These are phyloP conservation scores for Hylia prasina DNA, from an alignment of 2,113 vertebrate species.

Conservation along the genomic window DNA sequence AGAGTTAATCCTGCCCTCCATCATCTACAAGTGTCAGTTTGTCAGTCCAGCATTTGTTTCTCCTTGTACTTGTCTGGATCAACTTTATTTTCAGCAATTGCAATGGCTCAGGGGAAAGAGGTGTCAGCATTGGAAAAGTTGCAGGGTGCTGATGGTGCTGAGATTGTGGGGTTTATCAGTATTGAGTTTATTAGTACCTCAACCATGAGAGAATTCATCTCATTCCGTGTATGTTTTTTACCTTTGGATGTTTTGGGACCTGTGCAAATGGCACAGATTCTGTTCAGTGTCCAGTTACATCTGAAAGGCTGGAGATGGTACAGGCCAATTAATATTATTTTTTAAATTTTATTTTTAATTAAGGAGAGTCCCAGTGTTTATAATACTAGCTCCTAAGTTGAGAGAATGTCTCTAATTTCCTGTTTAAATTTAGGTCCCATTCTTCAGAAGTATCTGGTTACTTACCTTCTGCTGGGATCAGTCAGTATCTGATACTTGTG, in stretches of 20 bases:
- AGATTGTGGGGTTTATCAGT: not conserved
- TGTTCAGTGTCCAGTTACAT: not conserved
- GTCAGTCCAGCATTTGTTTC: not conserved
- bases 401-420: not conserved
- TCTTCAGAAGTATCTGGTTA: not conserved
- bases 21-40: not conserved
- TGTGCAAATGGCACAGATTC: not conserved
- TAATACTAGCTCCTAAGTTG: not conserved
- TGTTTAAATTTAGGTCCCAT: constrained; percentile 25
- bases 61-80: not conserved
- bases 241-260: not conserved
- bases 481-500: constrained; percentile 24
- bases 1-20: not conserved
- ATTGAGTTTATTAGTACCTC: not conserved
- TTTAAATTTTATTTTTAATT: not conserved
- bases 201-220: not conserved
- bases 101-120: not conserved
- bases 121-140: not conserved
- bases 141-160: not conserved
- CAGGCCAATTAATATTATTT: not conserved
- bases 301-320: not conserved
- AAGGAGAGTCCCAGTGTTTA: not conserved
- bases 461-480: constrained; percentile 49
- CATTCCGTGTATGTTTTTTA: not conserved
- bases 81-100: not conserved